A percentile compares a stretch with the other conserved stretches of the same genome.
Conservation (phyloP, 1,140 invertebrate genomes). For the Hermatobates lingyangjiaoensis region DNA sequence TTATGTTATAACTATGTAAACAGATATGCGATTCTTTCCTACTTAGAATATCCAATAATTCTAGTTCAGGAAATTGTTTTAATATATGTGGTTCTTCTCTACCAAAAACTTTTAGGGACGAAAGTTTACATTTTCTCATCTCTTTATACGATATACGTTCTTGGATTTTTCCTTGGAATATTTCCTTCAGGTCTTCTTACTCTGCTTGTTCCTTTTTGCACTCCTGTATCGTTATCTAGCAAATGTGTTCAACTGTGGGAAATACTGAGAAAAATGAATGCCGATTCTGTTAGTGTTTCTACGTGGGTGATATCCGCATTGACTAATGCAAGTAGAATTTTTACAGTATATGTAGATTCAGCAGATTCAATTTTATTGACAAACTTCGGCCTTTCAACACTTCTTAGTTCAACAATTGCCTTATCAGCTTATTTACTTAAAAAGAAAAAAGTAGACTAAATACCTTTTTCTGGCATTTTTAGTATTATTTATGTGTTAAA, state of each 20-base stretch:
- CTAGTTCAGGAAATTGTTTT: slow-evolving; percentile 43
- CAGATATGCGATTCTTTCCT: slow-evolving; percentile 42
- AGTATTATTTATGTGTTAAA: too few species aligned
- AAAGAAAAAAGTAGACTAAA: too few species aligned
- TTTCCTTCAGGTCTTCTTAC: slow-evolving; percentile 34
- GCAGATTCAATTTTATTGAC: slow-evolving; percentile 37
- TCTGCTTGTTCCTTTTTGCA: slow-evolving; percentile 39
- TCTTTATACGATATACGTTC: slow-evolving; percentile 29
- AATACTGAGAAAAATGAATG: slow-evolving; percentile 36
- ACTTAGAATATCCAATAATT: slow-evolving; percentile 53
- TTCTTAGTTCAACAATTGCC: slow-evolving; percentile 27
- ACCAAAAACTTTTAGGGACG: slow-evolving; percentile 29
- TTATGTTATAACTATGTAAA: slow-evolving; percentile 48
- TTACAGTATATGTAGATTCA: slow-evolving; percentile 42
- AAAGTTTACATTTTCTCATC: slow-evolving; percentile 22
- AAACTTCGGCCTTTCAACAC: slow-evolving; percentile 40
- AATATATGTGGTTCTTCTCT: slow-evolving; percentile 40
- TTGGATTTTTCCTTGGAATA: slow-evolving; percentile 28
- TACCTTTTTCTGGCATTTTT: too few species aligned
- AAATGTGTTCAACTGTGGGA: slow-evolving; percentile 43
- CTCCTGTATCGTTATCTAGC: slow-evolving; percentile 44
- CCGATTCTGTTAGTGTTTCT: slow-evolving; percentile 38
- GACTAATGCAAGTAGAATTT: slow-evolving; percentile 45
- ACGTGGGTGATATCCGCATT: slow-evolving; percentile 49
- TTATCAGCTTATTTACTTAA: slow-evolving; percentile 7